Base-by-base conservation (phyloP, 2,888 invertebrate genomes). In the Lagria hirta region DNA sequence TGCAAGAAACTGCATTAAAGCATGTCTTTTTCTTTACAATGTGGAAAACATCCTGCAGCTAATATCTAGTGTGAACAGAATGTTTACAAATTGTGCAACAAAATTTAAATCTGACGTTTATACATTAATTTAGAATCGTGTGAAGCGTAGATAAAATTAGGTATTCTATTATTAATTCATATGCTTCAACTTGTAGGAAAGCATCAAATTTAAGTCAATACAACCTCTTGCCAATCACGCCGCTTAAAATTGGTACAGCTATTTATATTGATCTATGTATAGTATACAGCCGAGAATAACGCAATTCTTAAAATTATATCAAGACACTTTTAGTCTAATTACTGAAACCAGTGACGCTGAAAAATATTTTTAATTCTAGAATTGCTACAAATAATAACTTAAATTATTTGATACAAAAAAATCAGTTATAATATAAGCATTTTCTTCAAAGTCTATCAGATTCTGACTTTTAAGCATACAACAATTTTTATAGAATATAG, bases 111-210 rank as follows among this genome's bases (percentile, higher is more conserved):
- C 42, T 33, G 47, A 47, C 35, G 43, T 37, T 47, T 47, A 47
- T 33, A 43, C 47, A 47, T 47, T 42, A 52, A 48, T 49, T 47
- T 44, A 44, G 52, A 47, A 38, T 45, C 43, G 42, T 45, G 51
- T 30, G 47, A 37, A 48, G 44, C 36, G 37, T 5, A 35, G 40
- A 48, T 55, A 55, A 51, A 45, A 45, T 53, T 53, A 55, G 55
- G 38, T 16, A 35, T 43, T 49, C 57, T 57, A 57, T 57, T 55
- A 55, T 57, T 57, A 56, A 52, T 49, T 52, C 52, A 51, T 47
- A 48, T 43, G 51, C 48, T 47, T 49, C 48, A 44, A 43, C 43
- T 43, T n/a, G n/a, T n/a, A 48, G 49, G 45, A 46, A 51, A 47
- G 49, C 51, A 46, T 55, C 53, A 40, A 53, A 52, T 43, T 51